Base-by-base conservation (phyloP, 2,113 vertebrate species). In the Isurus oxyrinchus region DNA sequence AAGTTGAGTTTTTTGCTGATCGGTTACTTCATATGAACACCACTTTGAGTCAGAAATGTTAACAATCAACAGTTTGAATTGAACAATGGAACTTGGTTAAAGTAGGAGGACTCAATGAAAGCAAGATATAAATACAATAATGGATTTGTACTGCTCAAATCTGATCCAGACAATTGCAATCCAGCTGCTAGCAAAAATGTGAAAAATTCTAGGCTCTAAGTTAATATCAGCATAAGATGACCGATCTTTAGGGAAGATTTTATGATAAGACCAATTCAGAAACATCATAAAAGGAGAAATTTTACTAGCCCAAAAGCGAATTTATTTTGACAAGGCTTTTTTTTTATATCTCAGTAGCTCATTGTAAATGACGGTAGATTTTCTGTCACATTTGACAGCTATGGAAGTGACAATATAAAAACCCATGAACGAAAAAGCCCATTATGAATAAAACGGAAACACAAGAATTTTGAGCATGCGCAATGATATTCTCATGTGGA, bases 11-110 rank as follows among this genome's bases (percentile, higher is more conserved):
- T 63, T 94, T 94, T 63, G 5, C 59, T 19, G 16, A 63, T 63
- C 0, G 11, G 87, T 90, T 57, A 10, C 53, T 90, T 53, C 87
- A 84, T 21, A 23, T 44, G 5, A 40, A 40, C 14, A 84, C 14
- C 19, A 57, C 87, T 90, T 90, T 90, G 88, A 94, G 59, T 94
- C 35, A 94, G 59, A 63, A 94, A 63, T 94, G 59, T 63, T 21
- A 94, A 23, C 55, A 57, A 59, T 57, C 53, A 57, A 31, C 44
- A 90, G n/a, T 94, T 59, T 63, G 61, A 66, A 94, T 63, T 61
- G 35, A 94, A 66, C 61, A 66, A 66, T 63, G 57, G 59, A 44
- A 5, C 31, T 53, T 53, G 40, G 40, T 67, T 95, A 23, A 95
- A 67, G 66, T 53, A 95, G 16, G 44, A 21, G 59, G 40, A 16